Evolutionary conservation across 2,888 invertebrate genomes (phyloP).

Genomic region (Flexamia atlantica): DNA sequence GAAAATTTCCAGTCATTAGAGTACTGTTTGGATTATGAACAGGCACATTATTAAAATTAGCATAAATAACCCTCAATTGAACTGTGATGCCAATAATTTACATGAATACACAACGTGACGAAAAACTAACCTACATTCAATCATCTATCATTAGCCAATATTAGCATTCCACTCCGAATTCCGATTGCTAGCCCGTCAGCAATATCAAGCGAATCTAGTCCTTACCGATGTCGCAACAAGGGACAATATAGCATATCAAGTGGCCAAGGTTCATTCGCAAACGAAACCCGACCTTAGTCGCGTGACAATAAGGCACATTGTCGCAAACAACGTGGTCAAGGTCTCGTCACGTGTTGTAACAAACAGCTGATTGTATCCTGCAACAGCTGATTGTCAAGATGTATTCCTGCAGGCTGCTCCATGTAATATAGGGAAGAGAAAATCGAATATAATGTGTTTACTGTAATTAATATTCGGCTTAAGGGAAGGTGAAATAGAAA

Average conservation of each 20-base stretch:
- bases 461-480: background rate
- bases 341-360: background rate
- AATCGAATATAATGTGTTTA: background rate
- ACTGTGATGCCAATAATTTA: too few relatives aligned
- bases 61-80: too few relatives aligned
- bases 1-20: too few relatives aligned
- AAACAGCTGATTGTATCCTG: background rate
- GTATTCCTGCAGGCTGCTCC: too few relatives aligned
- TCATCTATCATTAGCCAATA: too few relatives aligned
- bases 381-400: background rate
- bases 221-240: background rate
- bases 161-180: too few relatives aligned
- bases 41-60: too few relatives aligned
- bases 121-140: too few relatives aligned
- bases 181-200: too few relatives aligned
- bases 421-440: too few relatives aligned
- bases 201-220: background rate
- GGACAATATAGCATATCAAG: background rate
- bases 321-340: background rate
- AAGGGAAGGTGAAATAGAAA: background rate
- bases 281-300: background rate
- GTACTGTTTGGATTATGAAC: too few relatives aligned
- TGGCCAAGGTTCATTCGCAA: background rate
- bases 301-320: background rate
- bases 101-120: too few relatives aligned